These are phyloP conservation scores for Laspeyria flexula DNA, from an alignment of 2,888 invertebrate genomes.

Conservation along the genomic window DNA sequence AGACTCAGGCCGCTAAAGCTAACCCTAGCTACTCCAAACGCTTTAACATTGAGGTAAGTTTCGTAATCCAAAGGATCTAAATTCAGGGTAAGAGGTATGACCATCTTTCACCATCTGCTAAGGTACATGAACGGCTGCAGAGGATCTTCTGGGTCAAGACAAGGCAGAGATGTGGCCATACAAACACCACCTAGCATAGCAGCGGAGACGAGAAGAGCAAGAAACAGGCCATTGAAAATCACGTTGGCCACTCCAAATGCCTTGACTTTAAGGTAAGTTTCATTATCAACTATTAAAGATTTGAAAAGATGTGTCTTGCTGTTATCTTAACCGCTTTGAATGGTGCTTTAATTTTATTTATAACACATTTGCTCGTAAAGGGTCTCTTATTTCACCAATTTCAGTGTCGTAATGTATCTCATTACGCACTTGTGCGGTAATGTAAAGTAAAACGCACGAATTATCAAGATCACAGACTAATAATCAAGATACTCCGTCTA, in stretches of 20 bases:
- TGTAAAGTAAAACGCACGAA: no score
- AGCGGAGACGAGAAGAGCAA: constrained; percentile 86
- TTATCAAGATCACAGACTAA: no score
- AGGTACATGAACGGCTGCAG: constrained; percentile 13
- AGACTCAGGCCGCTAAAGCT: constrained; percentile 71
- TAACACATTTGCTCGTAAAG: no score
- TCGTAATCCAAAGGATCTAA: neutral
- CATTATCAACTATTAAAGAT: neutral
- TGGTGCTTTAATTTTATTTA: no score
- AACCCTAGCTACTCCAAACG: constrained; percentile 70
- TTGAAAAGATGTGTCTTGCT: neutral
- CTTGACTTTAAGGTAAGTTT: constrained; percentile 69
- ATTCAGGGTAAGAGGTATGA: constrained; percentile 8
- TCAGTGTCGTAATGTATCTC: no score
- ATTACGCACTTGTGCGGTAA: no score
- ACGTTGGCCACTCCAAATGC: constrained; percentile 73
- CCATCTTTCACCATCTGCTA: constrained; percentile 10
- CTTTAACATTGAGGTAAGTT: constrained; percentile 70
- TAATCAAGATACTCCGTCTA: no score
- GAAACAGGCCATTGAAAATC: constrained; percentile 70
- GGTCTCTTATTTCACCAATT: no score
- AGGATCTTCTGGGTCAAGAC: constrained; percentile 49
- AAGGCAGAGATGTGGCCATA: constrained; percentile 88
- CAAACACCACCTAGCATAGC: constrained; percentile 91
- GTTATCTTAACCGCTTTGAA: no score